phyloP scores from a whole-genome alignment of 2,113 vertebrate species.

The Opisthocomus hoazin region DNA sequence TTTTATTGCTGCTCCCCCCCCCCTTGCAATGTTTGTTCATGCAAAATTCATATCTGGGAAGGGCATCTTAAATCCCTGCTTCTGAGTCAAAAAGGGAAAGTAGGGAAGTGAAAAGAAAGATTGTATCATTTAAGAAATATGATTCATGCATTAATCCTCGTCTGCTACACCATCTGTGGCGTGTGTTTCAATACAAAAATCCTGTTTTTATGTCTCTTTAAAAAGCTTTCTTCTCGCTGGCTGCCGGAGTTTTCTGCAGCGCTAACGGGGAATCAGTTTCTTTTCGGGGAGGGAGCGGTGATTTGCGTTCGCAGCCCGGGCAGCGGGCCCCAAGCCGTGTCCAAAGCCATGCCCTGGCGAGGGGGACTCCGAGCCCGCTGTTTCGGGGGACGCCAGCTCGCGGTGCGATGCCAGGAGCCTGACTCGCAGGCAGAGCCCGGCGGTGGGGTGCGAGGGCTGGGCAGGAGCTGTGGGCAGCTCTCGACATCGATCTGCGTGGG shows the following conservation, averaged over 20 bases:
- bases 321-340: background rate
- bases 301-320: background rate
- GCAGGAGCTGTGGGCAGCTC: background rate
- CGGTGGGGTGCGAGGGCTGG: too few species aligned
- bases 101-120: conserved; percentile 57
- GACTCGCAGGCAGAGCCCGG: background rate
- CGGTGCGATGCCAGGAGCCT: background rate
- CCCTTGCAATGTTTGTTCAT: conserved; percentile 30
- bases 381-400: background rate
- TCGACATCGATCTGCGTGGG: background rate
- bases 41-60: conserved; percentile 55
- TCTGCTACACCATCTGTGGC: conserved; percentile 66
- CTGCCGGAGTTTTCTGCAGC: background rate
- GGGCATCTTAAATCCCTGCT: conserved; percentile 51
- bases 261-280: background rate
- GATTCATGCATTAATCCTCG: conserved; percentile 66
- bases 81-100: conserved; percentile 58
- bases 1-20: background rate
- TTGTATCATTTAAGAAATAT: conserved; percentile 57
- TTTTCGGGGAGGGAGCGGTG: background rate
- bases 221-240: conserved; percentile 29
- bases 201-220: conserved; percentile 39
- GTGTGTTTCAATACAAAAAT: conserved; percentile 52
- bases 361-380: background rate
- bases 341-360: background rate